These are phyloP conservation scores for Philaenus spumarius DNA, from an alignment of 1,140 invertebrate genomes.

Conservation along the genomic window DNA sequence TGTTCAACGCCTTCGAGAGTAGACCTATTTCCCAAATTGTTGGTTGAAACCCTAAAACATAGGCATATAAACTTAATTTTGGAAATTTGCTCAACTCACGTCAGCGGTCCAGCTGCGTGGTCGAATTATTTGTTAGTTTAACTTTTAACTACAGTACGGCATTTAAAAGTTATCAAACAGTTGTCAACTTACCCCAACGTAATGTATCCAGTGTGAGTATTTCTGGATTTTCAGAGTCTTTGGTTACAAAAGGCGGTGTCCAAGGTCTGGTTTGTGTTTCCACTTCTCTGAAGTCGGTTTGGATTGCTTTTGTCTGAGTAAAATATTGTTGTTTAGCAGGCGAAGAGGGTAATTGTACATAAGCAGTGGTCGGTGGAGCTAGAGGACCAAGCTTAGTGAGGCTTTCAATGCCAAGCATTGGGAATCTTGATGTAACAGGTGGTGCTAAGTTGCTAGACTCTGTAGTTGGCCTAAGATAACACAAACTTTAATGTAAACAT, in stretches of 20 bases:
- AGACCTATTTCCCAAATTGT: too few species aligned
- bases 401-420: neutral
- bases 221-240: conserved; percentile 46
- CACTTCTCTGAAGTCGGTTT: conserved; percentile 67
- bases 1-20: too few species aligned
- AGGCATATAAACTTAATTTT: too few species aligned
- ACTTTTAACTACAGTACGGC: too few species aligned
- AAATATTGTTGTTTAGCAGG: neutral
- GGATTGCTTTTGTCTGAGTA: conserved; percentile 36
- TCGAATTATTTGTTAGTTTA: too few species aligned
- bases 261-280: conserved; percentile 72
- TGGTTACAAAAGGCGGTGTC: conserved; percentile 53
- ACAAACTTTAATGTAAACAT: neutral
- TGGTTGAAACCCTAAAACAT: too few species aligned
- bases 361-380: conserved; percentile 1
- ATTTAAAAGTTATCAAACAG: too few species aligned
- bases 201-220: conserved; percentile 53
- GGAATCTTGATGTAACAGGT: neutral
- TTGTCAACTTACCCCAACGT: conserved; percentile 52
- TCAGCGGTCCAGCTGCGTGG: too few species aligned
- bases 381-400: neutral
- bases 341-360: neutral
- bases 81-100: too few species aligned
- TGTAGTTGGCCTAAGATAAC: neutral
- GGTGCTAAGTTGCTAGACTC: neutral